Conservation (phyloP, 2,888 invertebrate species). For the Dryococelus australis region DNA sequence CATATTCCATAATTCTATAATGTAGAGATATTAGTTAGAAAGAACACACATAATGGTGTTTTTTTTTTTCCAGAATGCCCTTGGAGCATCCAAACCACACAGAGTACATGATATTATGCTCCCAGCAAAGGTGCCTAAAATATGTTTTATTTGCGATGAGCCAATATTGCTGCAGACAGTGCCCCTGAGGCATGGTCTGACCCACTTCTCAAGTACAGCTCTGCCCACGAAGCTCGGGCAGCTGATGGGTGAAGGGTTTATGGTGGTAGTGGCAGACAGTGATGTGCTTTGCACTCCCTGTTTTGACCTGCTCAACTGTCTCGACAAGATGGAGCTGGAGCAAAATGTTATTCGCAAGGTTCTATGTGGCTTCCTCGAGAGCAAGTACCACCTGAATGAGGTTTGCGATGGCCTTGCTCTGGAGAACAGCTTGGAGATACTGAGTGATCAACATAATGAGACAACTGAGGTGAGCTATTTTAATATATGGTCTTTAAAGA, state of each 20-base stretch:
- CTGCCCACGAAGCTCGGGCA: slow-evolving; percentile 39
- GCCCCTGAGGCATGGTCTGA: slow-evolving; percentile 31
- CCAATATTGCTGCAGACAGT: slow-evolving; percentile 21
- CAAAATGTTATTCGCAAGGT: slow-evolving; percentile 32
- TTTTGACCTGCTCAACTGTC: slow-evolving; percentile 37
- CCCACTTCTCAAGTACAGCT: slow-evolving; percentile 35
- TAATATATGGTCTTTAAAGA: too few species aligned
- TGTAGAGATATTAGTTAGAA: too few species aligned
- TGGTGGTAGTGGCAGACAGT: slow-evolving; percentile 39
- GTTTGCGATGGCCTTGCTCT: neutral
- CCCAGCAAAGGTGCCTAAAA: neutral
- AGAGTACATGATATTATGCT: neutral
- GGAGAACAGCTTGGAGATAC: too few species aligned
- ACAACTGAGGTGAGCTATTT: too few species aligned
- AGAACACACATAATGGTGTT: neutral
- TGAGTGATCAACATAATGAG: too few species aligned
- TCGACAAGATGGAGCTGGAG: slow-evolving; percentile 44
- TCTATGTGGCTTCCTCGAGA: slow-evolving; percentile 33
- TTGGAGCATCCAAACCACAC: neutral
- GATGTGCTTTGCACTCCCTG: slow-evolving; percentile 43
- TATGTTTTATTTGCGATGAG: slow-evolving; percentile 41
- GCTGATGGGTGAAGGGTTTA: slow-evolving; percentile 40
- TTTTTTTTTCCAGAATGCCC: neutral
- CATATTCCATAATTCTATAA: too few species aligned
- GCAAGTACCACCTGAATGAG: slow-evolving; percentile 41